A percentile compares a stretch with the other conserved stretches of the same genome.
These are phyloP conservation scores for Tachystola acroxantha DNA, from an alignment of 2,888 invertebrate genomes.

Conservation along the genomic window DNA sequence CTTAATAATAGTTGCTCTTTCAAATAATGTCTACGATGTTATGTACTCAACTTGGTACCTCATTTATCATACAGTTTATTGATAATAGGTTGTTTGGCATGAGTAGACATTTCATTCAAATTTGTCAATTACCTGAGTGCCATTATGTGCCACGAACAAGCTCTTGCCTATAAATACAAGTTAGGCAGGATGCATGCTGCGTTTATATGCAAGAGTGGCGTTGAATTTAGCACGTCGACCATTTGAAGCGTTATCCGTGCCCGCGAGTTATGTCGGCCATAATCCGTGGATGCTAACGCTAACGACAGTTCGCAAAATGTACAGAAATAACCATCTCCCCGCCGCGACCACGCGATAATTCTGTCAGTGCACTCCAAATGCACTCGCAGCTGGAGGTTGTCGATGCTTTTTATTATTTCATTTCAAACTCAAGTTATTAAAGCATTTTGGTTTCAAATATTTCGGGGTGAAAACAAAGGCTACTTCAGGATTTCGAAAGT, in stretches of 20 bases:
- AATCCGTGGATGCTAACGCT: slow-evolving; percentile 48
- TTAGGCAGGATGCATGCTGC: background rate
- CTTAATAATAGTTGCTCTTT: no score
- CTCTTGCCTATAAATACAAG: background rate
- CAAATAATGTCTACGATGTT: no score
- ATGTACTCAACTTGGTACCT: no score
- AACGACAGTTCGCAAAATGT: slow-evolving; percentile 56
- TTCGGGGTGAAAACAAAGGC: no score
- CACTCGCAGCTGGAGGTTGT: slow-evolving; percentile 63
- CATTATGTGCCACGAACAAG: no score
- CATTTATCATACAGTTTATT: no score
- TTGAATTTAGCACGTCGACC: slow-evolving; percentile 12
- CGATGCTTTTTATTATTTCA: slow-evolving; percentile 44
- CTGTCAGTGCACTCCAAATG: slow-evolving; percentile 64
- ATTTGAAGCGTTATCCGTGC: slow-evolving; percentile 27
- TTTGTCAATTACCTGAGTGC: background rate
- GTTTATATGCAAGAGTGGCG: slow-evolving; percentile 2
- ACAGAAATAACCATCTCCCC: slow-evolving; percentile 65
- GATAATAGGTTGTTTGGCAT: no score
- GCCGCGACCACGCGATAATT: slow-evolving; percentile 54
- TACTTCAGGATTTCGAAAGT: no score
- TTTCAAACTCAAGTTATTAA: slow-evolving; percentile 16
- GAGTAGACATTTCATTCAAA: background rate
- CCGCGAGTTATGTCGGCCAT: slow-evolving; percentile 40
- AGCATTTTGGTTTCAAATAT: no score